Evolutionary conservation across 1,140 invertebrate genomes (phyloP).

Genomic region (Psix sp.): DNA sequence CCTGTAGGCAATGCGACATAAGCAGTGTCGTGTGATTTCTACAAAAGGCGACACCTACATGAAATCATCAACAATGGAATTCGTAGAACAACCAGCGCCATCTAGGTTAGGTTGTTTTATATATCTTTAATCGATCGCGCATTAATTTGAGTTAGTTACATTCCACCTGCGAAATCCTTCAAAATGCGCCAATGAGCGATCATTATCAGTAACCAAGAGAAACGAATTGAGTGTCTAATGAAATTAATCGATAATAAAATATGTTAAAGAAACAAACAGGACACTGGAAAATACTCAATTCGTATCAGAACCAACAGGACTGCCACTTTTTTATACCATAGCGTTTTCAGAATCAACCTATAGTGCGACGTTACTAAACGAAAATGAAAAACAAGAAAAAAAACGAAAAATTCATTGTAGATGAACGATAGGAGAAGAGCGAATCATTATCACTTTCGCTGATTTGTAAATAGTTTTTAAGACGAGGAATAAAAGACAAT

Average conservation of each 20-base stretch:
- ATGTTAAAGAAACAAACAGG: too few relatives aligned
- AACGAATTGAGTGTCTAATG: too few relatives aligned
- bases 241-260: too few relatives aligned
- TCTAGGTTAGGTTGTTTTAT: too few relatives aligned
- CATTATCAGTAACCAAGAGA: too few relatives aligned
- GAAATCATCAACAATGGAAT: too few relatives aligned
- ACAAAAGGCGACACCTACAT: conserved; percentile 10
- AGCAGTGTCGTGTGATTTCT: too few relatives aligned
- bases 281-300: neutral
- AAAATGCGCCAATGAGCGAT: too few relatives aligned
- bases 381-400: conserved; percentile 5
- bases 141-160: neutral
- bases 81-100: neutral
- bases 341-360: conserved; percentile 25
- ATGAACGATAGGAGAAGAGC: conserved; percentile 16
- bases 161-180: neutral
- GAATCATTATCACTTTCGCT: conserved; percentile 52
- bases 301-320: conserved; percentile 28
- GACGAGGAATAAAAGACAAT: conserved; percentile 40
- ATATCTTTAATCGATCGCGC: neutral
- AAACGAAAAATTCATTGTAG: too few relatives aligned
- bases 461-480: conserved; percentile 56
- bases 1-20: too few relatives aligned
- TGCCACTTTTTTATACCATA: conserved; percentile 48
- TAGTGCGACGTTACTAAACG: conserved; percentile 32